phyloP scores from a whole-genome alignment of 2,797 vertebrate species.

The Oryzias dopingdopingensis region DNA sequence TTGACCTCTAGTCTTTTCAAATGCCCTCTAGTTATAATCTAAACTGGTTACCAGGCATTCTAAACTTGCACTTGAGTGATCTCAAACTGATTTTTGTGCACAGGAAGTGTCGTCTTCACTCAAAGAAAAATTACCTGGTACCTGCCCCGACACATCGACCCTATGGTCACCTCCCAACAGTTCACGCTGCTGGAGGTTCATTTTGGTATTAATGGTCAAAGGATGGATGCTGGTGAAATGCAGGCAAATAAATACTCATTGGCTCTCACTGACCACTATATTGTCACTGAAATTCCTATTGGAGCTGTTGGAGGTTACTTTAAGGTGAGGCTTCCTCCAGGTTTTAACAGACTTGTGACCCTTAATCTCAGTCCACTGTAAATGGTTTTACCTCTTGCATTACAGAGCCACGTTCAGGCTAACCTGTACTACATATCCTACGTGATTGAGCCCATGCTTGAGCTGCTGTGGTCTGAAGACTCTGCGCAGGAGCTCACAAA shows the following conservation, averaged over 20 bases:
- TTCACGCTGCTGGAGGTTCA: constrained; percentile 68
- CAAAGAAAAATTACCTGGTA: constrained; percentile 74
- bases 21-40: background rate
- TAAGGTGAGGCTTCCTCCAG: constrained; percentile 62
- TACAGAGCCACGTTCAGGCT: constrained; percentile 58
- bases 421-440: constrained; percentile 51
- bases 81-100: background rate
- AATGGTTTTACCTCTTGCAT: background rate
- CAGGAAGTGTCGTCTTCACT: constrained; percentile 71
- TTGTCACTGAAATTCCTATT: constrained; percentile 74
- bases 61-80: background rate
- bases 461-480: constrained; percentile 70
- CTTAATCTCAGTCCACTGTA: background rate
- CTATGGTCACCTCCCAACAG: constrained; percentile 54
- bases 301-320: constrained; percentile 77
- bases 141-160: constrained; percentile 69
- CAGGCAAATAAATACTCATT: constrained; percentile 64
- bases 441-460: constrained; percentile 65
- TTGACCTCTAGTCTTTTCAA: background rate
- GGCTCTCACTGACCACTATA: constrained; percentile 27
- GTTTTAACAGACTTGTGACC: background rate
- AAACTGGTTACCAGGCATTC: no score
- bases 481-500: constrained; percentile 47
- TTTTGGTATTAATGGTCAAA: constrained; percentile 73
- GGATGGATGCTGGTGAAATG: constrained; percentile 61